Base-by-base conservation (phyloP, 2,888 invertebrate genomes). In the Amblyteles armatorius region DNA sequence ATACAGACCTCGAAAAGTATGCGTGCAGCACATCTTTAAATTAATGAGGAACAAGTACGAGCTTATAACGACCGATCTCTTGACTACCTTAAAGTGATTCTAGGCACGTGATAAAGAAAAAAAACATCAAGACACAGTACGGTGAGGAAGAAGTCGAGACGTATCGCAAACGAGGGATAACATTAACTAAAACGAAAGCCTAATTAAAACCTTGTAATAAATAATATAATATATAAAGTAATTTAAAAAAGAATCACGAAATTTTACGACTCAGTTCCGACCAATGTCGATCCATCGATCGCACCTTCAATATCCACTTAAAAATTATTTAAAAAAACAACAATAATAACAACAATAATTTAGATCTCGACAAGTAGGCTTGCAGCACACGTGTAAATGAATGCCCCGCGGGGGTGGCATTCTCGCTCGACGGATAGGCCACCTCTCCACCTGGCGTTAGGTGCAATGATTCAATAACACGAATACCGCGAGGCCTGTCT, bases 401-500 rank as follows among this genome's bases (percentile, higher is more conserved):
- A 40, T 40, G 40, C 19, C 19, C 4, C 65, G 22, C 36, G 73
- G 60, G 60, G 73, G 26, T 36, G 33, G 72, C 69, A 82, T 82
- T 76, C 50, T 4, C 71, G 60, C 29, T 36, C 48, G 60, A 69
- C 57, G 57, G 36, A 29, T 60, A 60, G 29, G 26, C 60, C 26
- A 13, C 11, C 50, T 26, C 68, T 82, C 69, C 63, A 63, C 52
- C 48, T 68, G 76, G 68, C 82, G 72, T 72, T 52, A 57, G 76
- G 83, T 83, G 76, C 72, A 83, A 83, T 48, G 71, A 79, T 83
- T 83, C 69, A 77, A 83, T 83, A 83, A 80, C 79, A 72, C 83
- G 73, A 84, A 82, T 81, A 72, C 72, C 79, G 60, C 50, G 67
- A 73, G 76, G 50, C 68, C 77, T 68, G 72, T 60, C 50, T 63